Percentiles rank a stretch among this genome's conserved stretches.
These are phyloP conservation scores for Eublepharis macularius DNA, from an alignment of 2,113 vertebrate genomes.

Conservation along the genomic window DNA sequence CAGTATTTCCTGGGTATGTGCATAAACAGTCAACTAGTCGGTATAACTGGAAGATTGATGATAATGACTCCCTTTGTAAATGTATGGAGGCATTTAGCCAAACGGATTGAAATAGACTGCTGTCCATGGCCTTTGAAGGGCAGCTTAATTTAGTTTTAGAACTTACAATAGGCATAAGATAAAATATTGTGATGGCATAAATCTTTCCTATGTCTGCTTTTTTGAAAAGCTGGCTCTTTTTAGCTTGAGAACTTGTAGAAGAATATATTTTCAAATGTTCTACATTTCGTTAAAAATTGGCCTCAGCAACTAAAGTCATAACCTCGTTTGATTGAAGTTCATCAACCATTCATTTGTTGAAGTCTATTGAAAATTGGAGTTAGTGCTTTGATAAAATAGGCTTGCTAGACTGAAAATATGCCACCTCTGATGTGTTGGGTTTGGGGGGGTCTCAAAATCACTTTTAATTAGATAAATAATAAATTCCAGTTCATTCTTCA, in stretches of 20 bases:
- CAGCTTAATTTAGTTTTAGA: constrained; percentile 65
- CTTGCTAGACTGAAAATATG: not conserved
- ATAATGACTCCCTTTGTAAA: constrained; percentile 45
- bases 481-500: not conserved
- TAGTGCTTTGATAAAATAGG: not conserved
- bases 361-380: not conserved
- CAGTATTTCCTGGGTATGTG: constrained; percentile 11
- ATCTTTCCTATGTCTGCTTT: constrained; percentile 45
- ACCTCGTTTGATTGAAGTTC: not conserved
- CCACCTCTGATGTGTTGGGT: not conserved
- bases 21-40: constrained; percentile 56
- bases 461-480: not conserved
- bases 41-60: constrained; percentile 62
- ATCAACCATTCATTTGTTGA: not conserved
- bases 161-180: constrained; percentile 42
- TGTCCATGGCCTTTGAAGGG: constrained; percentile 51
- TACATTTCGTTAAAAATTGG: constrained; percentile 23
- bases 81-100: constrained; percentile 60
- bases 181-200: constrained; percentile 55
- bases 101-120: constrained; percentile 59
- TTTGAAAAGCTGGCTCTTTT: constrained; percentile 37
- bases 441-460: not conserved
- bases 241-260: constrained; percentile 8
- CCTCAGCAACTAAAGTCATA: constrained; percentile 23
- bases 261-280: constrained; percentile 35